Conservation (phyloP, 2,888 invertebrate genomes). For the Hydroisotoma schaefferi region DNA sequence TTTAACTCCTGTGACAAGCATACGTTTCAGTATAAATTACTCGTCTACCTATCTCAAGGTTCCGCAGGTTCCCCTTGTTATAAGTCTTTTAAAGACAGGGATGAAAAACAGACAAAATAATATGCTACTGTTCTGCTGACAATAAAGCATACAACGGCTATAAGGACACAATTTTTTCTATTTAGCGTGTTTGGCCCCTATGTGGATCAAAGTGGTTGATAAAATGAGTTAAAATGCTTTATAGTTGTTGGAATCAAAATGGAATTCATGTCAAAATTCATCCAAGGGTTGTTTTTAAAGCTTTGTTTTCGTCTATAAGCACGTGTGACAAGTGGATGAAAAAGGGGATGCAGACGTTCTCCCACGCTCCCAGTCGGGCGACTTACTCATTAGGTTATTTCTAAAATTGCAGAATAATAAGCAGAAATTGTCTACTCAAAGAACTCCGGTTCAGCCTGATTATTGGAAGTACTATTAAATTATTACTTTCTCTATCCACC, state of each 20-base stretch:
- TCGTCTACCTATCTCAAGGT: no score
- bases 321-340: constrained; percentile 15
- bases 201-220: constrained; percentile 5
- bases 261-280: constrained; percentile 12
- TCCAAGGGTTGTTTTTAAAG: neutral
- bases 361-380: constrained; percentile 8
- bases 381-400: constrained; percentile 8
- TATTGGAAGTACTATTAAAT: no score
- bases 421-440: no score
- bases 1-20: no score
- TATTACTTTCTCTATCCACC: no score
- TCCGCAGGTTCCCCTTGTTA: no score
- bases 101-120: no score
- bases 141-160: no score
- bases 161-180: neutral
- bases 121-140: no score
- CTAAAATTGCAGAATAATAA: neutral
- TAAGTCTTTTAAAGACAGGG: no score
- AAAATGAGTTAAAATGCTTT: neutral
- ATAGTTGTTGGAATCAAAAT: constrained; percentile 6
- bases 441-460: no score
- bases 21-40: no score
- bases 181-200: constrained; percentile 2
- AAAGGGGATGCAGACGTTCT: constrained; percentile 3
- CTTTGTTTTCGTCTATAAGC: constrained; percentile 8